phyloP scores from a whole-genome alignment of 1,140 invertebrate species.

The Steinernema feltiae region DNA sequence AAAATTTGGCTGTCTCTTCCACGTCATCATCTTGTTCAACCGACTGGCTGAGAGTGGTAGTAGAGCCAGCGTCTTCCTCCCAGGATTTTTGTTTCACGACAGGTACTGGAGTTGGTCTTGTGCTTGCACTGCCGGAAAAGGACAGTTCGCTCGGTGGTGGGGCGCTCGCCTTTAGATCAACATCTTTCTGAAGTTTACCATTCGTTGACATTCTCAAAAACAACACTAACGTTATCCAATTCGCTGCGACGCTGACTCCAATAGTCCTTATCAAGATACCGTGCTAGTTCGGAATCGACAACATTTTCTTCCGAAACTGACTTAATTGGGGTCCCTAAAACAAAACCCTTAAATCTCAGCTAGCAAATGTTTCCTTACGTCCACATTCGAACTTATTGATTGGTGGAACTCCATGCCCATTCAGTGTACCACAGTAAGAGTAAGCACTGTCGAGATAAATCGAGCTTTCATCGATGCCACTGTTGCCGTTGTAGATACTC shows the following conservation, averaged over 20 bases:
- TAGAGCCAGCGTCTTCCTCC: no score
- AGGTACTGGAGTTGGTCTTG: background rate
- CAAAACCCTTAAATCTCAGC: background rate
- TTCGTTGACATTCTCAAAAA: background rate
- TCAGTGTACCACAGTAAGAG: constrained; percentile 2
- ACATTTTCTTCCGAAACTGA: background rate
- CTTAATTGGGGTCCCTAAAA: background rate
- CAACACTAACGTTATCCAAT: background rate
- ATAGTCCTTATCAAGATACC: constrained; percentile 88
- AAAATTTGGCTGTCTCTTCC: background rate
- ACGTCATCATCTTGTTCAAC: background rate
- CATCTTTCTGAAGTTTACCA: constrained; percentile 29
- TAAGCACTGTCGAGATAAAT: no score
- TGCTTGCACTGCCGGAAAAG: constrained; percentile 8
- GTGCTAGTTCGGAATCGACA: constrained; percentile 65
- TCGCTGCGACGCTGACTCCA: constrained; percentile 78
- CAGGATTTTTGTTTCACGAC: background rate
- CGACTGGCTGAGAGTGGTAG: no score
- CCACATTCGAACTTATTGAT: background rate
- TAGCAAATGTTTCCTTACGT: background rate
- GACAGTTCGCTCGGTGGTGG: constrained; percentile 40
- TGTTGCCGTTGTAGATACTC: background rate
- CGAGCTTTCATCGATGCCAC: background rate
- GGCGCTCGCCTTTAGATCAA: constrained; percentile 39
- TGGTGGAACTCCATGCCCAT: background rate